phyloP scores from a whole-genome alignment of 2,113 vertebrate genomes.

The Rhynchopsitta pachyrhyncha region DNA sequence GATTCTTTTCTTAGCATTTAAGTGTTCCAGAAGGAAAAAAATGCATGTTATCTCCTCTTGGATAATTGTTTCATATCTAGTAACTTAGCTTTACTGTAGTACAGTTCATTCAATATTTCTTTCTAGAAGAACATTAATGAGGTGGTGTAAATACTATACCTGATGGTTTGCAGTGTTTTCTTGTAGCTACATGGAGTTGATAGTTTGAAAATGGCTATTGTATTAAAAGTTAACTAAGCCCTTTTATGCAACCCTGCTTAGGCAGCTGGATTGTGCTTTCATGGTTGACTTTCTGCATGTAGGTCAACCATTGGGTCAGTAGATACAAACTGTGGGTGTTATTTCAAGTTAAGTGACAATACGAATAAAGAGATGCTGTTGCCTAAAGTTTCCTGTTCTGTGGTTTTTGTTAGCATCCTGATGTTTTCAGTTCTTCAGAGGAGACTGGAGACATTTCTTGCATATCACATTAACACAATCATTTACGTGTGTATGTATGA shows the following conservation, averaged over 20 bases:
- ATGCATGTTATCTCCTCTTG: neutral
- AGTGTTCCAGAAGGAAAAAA: constrained; percentile 8
- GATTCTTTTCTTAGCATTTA: neutral
- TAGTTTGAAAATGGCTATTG: neutral
- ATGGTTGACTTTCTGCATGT: neutral
- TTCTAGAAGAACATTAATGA: neutral
- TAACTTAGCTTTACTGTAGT: neutral
- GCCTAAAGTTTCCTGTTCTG: neutral
- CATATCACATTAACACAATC: neutral
- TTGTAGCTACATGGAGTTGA: neutral
- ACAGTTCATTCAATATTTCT: neutral
- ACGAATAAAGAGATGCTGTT: neutral
- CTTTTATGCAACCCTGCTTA: neutral
- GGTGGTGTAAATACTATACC: neutral
- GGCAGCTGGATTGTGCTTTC: neutral
- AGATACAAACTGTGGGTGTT: neutral
- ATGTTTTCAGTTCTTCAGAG: neutral
- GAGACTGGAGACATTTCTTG: neutral
- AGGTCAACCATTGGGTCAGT: neutral
- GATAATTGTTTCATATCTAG: neutral
- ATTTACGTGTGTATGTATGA: neutral
- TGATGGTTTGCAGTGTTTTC: neutral
- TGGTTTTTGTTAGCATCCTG: neutral
- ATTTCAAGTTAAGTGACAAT: neutral
- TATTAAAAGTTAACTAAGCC: neutral